phyloP scores from a whole-genome alignment of 1,140 invertebrate species.

The Batillaria attramentaria region DNA sequence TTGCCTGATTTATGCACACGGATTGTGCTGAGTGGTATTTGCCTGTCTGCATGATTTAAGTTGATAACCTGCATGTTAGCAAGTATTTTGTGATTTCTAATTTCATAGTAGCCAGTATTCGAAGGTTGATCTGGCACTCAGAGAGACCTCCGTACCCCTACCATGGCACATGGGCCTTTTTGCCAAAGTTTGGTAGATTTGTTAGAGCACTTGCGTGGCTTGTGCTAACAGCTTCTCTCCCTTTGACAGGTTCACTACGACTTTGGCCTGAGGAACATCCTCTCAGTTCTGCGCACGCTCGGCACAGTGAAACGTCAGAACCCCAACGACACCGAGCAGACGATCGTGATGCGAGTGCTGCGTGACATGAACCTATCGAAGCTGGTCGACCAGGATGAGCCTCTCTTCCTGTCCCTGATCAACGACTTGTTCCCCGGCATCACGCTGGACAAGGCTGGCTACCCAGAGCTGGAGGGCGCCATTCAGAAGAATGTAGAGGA shows the following conservation, averaged over 20 bases:
- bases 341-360: constrained; percentile 96
- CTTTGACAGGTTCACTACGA: constrained; percentile 94
- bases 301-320: constrained; percentile 93
- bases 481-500: constrained; percentile 64
- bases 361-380: constrained; percentile 99
- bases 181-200: no score
- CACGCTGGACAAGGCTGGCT: constrained; percentile 90
- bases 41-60: no score
- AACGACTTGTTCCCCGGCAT: constrained; percentile 95
- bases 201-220: no score
- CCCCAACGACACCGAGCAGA: constrained; percentile 92
- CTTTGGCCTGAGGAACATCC: constrained; percentile 95
- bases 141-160: no score
- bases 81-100: no score
- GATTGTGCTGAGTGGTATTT: no score
- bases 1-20: no score
- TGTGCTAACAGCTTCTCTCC: not conserved
- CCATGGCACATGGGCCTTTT: no score
- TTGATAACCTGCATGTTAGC: no score
- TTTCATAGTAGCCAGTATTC: no score
- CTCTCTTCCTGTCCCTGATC: constrained; percentile 94
- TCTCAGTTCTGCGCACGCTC: constrained; percentile 92
- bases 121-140: no score
- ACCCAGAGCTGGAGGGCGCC: constrained; percentile 78
- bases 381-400: constrained; percentile 95